Conservation (phyloP, 92 coral and sea anemone genomes). For the Montipora capitata region DNA sequence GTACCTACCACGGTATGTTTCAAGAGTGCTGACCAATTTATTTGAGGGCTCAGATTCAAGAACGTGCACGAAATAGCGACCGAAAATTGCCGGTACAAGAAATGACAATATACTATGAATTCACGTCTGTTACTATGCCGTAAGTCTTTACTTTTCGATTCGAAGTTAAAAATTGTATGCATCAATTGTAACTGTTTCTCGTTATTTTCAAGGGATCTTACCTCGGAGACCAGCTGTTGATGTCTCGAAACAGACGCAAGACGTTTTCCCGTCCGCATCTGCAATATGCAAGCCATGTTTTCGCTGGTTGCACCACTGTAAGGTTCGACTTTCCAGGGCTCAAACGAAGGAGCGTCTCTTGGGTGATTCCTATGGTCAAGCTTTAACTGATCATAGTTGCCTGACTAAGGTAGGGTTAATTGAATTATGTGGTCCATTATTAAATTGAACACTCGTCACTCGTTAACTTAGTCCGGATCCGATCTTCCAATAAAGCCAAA, state of each 20-base stretch:
- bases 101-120: conserved; percentile 67
- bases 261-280: neutral
- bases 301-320: conserved; percentile 36
- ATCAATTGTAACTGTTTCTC: neutral
- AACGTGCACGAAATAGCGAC: conserved; percentile 68
- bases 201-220: conserved; percentile 19
- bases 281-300: conserved; percentile 3
- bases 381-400: neutral
- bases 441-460: too few relatives aligned
- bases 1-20: too few relatives aligned
- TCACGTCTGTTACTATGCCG: conserved; percentile 67
- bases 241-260: neutral
- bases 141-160: conserved; percentile 52
- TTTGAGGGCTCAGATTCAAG: conserved; percentile 37
- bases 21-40: conserved; percentile 1
- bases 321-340: conserved; percentile 25
- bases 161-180: neutral
- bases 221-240: conserved; percentile 28
- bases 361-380: conserved; percentile 26
- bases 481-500: too few relatives aligned
- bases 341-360: conserved; percentile 22
- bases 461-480: too few relatives aligned
- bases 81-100: conserved; percentile 37
- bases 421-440: neutral
- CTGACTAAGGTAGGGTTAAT: conserved; percentile 23